These are phyloP conservation scores for Oconnorella tubifera DNA, from an alignment of 2,888 invertebrate species.

Conservation along the genomic window DNA sequence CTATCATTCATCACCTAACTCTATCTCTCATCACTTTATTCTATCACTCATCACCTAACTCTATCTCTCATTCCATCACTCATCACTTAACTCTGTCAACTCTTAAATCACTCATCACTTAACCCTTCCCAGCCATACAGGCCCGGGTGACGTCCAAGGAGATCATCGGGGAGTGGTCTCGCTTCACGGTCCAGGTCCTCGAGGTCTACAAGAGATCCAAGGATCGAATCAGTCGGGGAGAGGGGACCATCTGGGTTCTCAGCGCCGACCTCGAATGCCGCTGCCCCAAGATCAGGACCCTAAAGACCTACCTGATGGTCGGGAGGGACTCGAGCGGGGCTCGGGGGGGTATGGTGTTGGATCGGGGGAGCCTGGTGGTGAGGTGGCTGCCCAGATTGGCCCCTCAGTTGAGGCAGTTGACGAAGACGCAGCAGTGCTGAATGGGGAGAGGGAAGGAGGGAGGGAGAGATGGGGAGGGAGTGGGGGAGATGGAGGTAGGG, in stretches of 20 bases:
- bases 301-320: slow-evolving; percentile 36
- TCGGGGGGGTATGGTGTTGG: slow-evolving; percentile 27
- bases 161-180: slow-evolving; percentile 72
- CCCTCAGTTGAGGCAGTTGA: slow-evolving; percentile 13
- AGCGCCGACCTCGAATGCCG: slow-evolving; percentile 85
- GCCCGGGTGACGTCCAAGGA: slow-evolving; percentile 78
- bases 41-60: not conserved
- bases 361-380: slow-evolving; percentile 18
- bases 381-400: slow-evolving; percentile 19
- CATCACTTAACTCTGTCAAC: slow-evolving; percentile 16
- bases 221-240: slow-evolving; percentile 71
- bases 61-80: not conserved
- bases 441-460: too few relatives aligned
- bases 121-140: slow-evolving; percentile 83
- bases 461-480: too few relatives aligned
- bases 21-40: not conserved
- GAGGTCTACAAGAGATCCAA: slow-evolving; percentile 63
- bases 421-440: slow-evolving; percentile 17
- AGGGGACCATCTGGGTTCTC: slow-evolving; percentile 78
- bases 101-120: too few relatives aligned
- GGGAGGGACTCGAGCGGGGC: slow-evolving; percentile 21
- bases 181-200: slow-evolving; percentile 83
- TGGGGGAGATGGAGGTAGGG: too few relatives aligned
- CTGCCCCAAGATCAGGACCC: slow-evolving; percentile 85
- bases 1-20: not conserved